These are phyloP conservation scores for Anadara kagoshimensis DNA, from an alignment of 1,140 invertebrate species.

Conservation along the genomic window DNA sequence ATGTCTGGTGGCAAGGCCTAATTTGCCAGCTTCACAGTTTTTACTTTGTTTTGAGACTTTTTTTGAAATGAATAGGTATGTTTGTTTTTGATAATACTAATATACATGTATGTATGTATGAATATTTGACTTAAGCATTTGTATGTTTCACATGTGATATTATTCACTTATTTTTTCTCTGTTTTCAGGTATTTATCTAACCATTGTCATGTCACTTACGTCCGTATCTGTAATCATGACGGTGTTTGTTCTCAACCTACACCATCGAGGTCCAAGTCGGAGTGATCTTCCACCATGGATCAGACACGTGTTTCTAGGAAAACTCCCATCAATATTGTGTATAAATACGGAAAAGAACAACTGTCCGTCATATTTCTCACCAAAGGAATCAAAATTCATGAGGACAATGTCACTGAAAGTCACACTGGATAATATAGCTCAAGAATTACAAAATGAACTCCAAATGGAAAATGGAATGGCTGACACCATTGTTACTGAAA, in stretches of 20 bases:
- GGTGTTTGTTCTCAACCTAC: conserved; percentile 73
- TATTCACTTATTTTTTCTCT: neutral
- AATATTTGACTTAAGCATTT: no score
- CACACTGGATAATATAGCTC: conserved; percentile 67
- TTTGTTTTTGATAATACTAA: no score
- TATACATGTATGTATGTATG: no score
- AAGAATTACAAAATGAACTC: conserved; percentile 63
- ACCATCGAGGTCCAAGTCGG: conserved; percentile 72
- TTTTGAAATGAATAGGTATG: no score
- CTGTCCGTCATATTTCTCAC: neutral
- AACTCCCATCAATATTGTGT: conserved; percentile 35
- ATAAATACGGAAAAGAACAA: conserved; percentile 8
- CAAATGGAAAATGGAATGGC: conserved; percentile 53
- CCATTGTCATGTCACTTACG: conserved; percentile 74
- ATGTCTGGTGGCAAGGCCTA: no score
- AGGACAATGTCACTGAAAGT: conserved; percentile 53
- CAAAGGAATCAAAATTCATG: conserved; percentile 19
- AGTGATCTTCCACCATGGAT: conserved; percentile 67
- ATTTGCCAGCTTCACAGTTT: no score
- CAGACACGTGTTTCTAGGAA: conserved; percentile 45
- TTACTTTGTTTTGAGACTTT: no score
- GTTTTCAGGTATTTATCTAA: conserved; percentile 73
- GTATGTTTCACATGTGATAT: neutral
- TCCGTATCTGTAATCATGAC: conserved; percentile 74
- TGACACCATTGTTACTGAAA: conserved; percentile 39